Conservation (phyloP, 2,888 invertebrate species). For the Himalopsyche kuldschensis region DNA sequence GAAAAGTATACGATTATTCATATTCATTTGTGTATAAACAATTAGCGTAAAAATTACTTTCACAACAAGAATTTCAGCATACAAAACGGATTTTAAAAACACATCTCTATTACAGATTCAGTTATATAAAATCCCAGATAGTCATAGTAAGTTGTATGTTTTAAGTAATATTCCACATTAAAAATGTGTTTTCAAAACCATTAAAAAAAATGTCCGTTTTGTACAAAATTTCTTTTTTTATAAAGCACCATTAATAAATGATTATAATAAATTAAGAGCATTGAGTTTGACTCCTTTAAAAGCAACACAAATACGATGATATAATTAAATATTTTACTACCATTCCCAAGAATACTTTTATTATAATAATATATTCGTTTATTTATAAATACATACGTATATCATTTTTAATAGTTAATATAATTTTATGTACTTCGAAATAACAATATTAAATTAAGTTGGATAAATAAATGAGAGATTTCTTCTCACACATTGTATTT, state of each 20-base stretch:
- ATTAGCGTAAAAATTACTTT: background rate
- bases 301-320: background rate
- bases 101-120: background rate
- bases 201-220: background rate
- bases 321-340: background rate
- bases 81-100: background rate
- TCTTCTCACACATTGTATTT: slow-evolving; percentile 9
- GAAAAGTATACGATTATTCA: background rate
- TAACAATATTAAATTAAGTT: background rate
- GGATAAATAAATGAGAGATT: background rate
- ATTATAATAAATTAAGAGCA: background rate
- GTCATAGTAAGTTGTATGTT: too few species aligned
- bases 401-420: slow-evolving; percentile 5
- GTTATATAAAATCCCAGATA: too few species aligned
- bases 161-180: background rate
- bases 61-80: background rate
- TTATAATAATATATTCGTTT: background rate
- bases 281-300: background rate
- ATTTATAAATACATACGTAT: background rate
- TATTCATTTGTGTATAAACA: background rate
- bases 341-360: background rate
- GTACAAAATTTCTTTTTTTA: background rate
- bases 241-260: slow-evolving; percentile 3
- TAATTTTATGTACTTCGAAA: slow-evolving; percentile 2
- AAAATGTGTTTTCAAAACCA: background rate